A percentile compares a stretch with the other conserved stretches of the same genome.
phyloP scores from a whole-genome alignment of 2,113 vertebrate genomes.

The Myanophis thanlyinensis region DNA sequence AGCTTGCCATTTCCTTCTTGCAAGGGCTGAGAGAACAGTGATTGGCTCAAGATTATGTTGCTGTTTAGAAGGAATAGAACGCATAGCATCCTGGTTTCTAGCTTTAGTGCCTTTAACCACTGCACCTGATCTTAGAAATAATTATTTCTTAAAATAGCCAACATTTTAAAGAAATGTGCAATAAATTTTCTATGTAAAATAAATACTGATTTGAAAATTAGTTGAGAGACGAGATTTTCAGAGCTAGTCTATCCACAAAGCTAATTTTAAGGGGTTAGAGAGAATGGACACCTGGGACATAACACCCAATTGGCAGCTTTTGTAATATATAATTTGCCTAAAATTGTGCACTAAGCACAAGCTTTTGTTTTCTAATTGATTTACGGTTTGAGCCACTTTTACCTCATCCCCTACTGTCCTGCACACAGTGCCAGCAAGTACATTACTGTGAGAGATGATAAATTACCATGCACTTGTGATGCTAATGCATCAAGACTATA shows the following conservation, averaged over 20 bases:
- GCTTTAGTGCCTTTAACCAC: background rate
- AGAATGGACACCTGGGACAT: slow-evolving; percentile 68
- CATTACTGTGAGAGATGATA: slow-evolving; percentile 80
- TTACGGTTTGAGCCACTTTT: slow-evolving; percentile 79
- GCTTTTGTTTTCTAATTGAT: slow-evolving; percentile 92
- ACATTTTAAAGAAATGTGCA: background rate
- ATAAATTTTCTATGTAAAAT: background rate
- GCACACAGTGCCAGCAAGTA: slow-evolving; percentile 74
- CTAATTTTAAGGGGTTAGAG: slow-evolving; percentile 56
- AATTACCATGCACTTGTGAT: slow-evolving; percentile 76
- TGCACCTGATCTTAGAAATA: background rate
- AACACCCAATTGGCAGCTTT: slow-evolving; percentile 76
- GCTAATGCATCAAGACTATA: slow-evolving; percentile 76
- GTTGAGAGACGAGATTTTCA: background rate
- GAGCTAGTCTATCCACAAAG: slow-evolving; percentile 54
- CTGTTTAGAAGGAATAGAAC: background rate
- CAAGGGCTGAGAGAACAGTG: background rate
- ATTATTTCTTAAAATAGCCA: background rate
- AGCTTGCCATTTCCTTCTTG: background rate
- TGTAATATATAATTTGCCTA: slow-evolving; percentile 78
- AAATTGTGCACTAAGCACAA: slow-evolving; percentile 72
- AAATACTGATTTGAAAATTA: background rate
- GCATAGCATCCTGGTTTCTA: background rate
- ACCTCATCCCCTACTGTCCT: slow-evolving; percentile 75
- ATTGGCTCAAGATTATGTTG: background rate